Evolutionary conservation across 2,113 vertebrate species (phyloP).

Genomic region (Microtus pennsylvanicus): DNA sequence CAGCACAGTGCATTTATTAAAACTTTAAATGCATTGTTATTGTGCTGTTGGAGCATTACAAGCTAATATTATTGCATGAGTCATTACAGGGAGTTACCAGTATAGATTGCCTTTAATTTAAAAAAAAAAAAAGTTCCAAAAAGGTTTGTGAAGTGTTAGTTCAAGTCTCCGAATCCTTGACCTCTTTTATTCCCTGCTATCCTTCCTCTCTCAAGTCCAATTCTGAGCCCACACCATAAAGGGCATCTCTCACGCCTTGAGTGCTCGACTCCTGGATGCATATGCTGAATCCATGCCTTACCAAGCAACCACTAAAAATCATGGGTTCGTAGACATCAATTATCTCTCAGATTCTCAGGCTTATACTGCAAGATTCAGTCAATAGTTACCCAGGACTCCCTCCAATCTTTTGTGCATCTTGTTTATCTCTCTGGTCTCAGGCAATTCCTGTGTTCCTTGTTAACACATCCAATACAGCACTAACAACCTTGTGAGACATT

Average conservation of each 20-base stretch:
- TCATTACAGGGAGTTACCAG: neutral
- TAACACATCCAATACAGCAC: neutral
- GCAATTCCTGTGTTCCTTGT: neutral
- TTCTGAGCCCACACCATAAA: neutral
- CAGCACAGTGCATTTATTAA: constrained; percentile 44
- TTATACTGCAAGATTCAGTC: neutral
- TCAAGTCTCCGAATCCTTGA: neutral
- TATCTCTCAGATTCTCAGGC: neutral
- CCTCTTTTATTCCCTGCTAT: neutral
- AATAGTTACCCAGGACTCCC: neutral
- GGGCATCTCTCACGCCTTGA: neutral
- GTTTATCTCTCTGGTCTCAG: neutral
- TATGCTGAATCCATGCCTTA: too few relatives aligned
- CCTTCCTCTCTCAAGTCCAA: neutral
- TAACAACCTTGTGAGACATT: neutral
- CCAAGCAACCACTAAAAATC: neutral
- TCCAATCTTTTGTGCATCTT: neutral
- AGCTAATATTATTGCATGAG: neutral
- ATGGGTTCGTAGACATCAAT: neutral
- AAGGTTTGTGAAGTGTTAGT: neutral
- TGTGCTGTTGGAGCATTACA: neutral
- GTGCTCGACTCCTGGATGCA: neutral
- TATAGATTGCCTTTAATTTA: neutral
- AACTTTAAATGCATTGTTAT: constrained; percentile 23
- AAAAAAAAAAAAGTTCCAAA: neutral